Percentiles rank a stretch among this genome's conserved stretches.
phyloP scores from a whole-genome alignment of 2,113 vertebrate species.

The Ictalurus furcatus region DNA sequence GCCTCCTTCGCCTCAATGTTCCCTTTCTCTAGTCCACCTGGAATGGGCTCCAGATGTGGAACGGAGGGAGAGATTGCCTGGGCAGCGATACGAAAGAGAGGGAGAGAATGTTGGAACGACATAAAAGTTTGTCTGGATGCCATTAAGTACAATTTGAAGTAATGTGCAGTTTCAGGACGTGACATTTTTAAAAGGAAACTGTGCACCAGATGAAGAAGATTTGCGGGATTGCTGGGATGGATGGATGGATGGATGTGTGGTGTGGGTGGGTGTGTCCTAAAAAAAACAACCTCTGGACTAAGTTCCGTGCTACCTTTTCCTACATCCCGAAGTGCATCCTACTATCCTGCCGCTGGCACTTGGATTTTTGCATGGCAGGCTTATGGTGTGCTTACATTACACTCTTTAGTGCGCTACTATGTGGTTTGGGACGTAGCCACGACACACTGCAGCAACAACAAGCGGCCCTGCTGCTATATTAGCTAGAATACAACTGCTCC shows the following conservation, averaged over 20 bases:
- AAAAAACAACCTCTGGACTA: constrained; percentile 48
- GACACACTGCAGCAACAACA: constrained; percentile 75
- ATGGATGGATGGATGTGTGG: too few species aligned
- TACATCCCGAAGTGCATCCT: not conserved
- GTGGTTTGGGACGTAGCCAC: constrained; percentile 44
- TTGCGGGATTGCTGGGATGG: constrained; percentile 53
- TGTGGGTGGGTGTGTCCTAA: constrained; percentile 56
- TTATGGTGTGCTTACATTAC: not conserved
- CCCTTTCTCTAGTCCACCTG: constrained; percentile 70
- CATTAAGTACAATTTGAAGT: constrained; percentile 84
- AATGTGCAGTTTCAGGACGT: constrained; percentile 78
- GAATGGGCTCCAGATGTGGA: constrained; percentile 80
- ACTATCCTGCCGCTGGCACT: not conserved
- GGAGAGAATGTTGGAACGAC: constrained; percentile 78
- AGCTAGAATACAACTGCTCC: constrained; percentile 66
- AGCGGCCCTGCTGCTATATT: constrained; percentile 58
- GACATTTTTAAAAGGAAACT: constrained; percentile 80
- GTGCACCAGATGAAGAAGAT: constrained; percentile 77
- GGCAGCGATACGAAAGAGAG: constrained; percentile 17
- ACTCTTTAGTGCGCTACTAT: not conserved
- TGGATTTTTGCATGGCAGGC: constrained; percentile 26
- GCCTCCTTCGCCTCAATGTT: constrained; percentile 26
- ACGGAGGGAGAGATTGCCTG: constrained; percentile 64
- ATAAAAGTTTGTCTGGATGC: constrained; percentile 84
- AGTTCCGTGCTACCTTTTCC: constrained; percentile 50